Base-by-base conservation (phyloP, 1,140 invertebrate genomes). In the Aleiodes sp. region DNA sequence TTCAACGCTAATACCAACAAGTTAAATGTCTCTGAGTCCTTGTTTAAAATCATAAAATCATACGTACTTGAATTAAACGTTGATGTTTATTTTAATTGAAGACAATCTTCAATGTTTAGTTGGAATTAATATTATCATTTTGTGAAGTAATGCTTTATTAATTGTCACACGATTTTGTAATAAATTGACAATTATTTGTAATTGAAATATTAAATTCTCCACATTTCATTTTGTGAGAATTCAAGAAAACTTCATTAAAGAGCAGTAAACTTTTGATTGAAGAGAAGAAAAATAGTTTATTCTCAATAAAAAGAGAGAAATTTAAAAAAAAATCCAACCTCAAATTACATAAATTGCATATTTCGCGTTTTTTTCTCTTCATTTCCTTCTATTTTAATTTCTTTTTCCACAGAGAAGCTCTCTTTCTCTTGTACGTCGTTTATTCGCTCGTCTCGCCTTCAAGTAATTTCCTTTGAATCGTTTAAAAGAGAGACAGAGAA, bases 381-480 rank as follows among this genome's bases (percentile, higher is more conserved):
- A 8, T 56, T 56, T 56, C 9, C 19, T 21, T 24, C 10, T 21
- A 56, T 21, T 56, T 24, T 24, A 26, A 26, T 0, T 56, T 12
- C 21, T 1, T 33, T 33, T 33, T 33, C 7, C 31, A 33, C 7
- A 33, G 7, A 10, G 31, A 8, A 33, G 2, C 7, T 8, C 31
- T 33, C 31, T 10, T 10, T 33, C 31, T 7, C 4, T 10, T 10
- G 21, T 56, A 56, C 4, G 10, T 56, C 52, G 24, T 56, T 56
- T 28, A 56, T 56, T 56, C 52, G 6, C 24, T 56, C 52, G 52
- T 56, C 52, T 56, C 24, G 52, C 8, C 52, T 56, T 56, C 52
- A 28, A 56, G 52, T 56, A 56, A 56, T 56, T 56, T 56, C 52
- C 52, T 56, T 56, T 56, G 52, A 56, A 56, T 56, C 52, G 21